Percentiles rank a stretch among this genome's conserved stretches.
Conservation (phyloP, 2,113 vertebrate species). For the Odontophorus gujanensis region DNA sequence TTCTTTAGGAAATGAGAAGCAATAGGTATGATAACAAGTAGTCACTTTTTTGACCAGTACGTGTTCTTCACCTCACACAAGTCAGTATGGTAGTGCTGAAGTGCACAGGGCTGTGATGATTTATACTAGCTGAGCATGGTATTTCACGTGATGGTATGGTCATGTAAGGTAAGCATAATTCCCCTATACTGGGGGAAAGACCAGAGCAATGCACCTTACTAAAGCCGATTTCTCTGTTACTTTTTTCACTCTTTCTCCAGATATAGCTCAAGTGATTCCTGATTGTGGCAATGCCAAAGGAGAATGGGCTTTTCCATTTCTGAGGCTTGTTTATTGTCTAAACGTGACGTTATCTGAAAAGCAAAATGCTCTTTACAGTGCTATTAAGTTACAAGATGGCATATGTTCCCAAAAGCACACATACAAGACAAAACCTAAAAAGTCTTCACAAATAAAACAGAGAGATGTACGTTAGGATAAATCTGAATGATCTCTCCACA, state of each 20-base stretch:
- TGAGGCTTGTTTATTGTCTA: background rate
- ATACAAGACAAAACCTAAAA: background rate
- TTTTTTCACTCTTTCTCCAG: background rate
- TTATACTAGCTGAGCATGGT: conserved; percentile 35
- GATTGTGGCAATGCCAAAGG: background rate
- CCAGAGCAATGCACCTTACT: background rate
- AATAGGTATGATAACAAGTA: background rate
- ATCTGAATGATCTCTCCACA: background rate
- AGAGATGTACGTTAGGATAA: background rate
- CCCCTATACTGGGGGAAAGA: background rate
- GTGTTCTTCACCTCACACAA: conserved; percentile 9
- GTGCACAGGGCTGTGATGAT: background rate
- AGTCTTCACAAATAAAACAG: background rate
- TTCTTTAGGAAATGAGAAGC: background rate
- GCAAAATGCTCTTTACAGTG: background rate
- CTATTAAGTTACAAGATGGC: background rate
- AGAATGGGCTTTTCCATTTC: background rate
- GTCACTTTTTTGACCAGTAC: conserved; percentile 24
- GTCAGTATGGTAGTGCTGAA: conserved; percentile 28
- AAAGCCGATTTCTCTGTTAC: background rate
- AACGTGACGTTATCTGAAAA: background rate
- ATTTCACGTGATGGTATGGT: conserved; percentile 1
- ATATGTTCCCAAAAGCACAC: background rate
- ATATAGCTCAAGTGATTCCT: background rate
- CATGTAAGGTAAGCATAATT: conserved; percentile 8